phyloP scores from a whole-genome alignment of 2,113 vertebrate genomes.

The Glaucidium brasilianum region DNA sequence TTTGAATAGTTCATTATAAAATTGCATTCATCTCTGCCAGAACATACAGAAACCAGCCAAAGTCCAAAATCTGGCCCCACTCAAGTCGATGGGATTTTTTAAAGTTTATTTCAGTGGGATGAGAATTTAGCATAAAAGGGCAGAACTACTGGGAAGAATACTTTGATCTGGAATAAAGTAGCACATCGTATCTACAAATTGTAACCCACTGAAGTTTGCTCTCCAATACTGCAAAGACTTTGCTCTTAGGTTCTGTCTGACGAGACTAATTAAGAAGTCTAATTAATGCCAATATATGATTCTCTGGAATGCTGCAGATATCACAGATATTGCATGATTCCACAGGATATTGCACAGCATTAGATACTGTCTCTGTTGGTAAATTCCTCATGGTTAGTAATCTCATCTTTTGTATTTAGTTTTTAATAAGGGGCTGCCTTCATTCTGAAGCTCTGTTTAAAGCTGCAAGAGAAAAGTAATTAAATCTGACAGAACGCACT shows the following conservation, averaged over 20 bases:
- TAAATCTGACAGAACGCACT: conserved; percentile 43
- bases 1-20: conserved; percentile 29
- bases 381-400: conserved; percentile 42
- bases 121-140: background rate
- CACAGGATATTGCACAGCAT: conserved; percentile 58
- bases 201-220: background rate
- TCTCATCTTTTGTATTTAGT: conserved; percentile 20
- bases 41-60: background rate
- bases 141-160: conserved; percentile 2
- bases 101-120: background rate
- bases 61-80: background rate
- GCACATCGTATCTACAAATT: background rate
- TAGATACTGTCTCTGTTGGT: conserved; percentile 52
- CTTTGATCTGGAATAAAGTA: background rate
- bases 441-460: conserved; percentile 39
- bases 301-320: conserved; percentile 38
- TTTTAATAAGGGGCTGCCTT: conserved; percentile 53
- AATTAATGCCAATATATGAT: conserved; percentile 28
- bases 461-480: conserved; percentile 40
- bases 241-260: background rate
- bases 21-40: conserved; percentile 20
- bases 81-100: background rate
- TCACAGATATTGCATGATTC: conserved; percentile 17
- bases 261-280: background rate
- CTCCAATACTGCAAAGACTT: background rate